phyloP scores from a whole-genome alignment of 2,113 vertebrate species.

The Condylura cristata region DNA sequence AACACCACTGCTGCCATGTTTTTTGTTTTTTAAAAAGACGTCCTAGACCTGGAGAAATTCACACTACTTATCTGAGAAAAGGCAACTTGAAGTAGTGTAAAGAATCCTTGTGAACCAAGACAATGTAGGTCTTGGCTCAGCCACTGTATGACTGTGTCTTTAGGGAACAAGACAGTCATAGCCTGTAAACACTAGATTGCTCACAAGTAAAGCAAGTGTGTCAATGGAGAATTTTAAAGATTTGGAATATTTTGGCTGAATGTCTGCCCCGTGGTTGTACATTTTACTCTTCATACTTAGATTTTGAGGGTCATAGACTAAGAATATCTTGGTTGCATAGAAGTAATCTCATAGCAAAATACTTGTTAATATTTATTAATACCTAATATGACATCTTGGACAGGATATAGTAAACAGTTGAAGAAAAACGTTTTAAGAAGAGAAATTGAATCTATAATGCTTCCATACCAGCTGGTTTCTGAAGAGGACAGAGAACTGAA shows the following conservation, averaged over 20 bases:
- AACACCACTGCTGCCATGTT: not conserved
- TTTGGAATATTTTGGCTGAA: conserved; percentile 26
- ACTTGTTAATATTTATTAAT: conserved; percentile 30
- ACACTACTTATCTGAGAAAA: not conserved
- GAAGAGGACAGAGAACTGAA: not conserved
- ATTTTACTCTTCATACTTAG: conserved; percentile 30
- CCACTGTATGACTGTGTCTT: not conserved
- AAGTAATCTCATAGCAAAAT: conserved; percentile 34
- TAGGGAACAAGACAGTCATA: not conserved
- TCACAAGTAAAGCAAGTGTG: conserved; percentile 21
- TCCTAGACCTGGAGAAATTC: not conserved
- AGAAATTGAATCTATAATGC: not conserved
- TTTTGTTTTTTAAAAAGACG: conserved; percentile 13
- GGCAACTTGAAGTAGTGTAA: not conserved
- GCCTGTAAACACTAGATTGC: not conserved
- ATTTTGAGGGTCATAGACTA: not conserved
- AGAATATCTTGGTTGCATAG: not conserved
- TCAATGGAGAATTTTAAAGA: not conserved
- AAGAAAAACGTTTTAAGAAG: not conserved
- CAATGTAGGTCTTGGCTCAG: not conserved
- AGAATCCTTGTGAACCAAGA: not conserved
- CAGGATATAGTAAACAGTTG: not conserved
- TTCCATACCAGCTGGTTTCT: not conserved
- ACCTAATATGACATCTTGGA: conserved; percentile 8
- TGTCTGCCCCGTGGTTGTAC: not conserved